Evolutionary conservation across 2,797 vertebrate genomes (phyloP), one percentile per base, ranked within the genome.

Genomic region (Acrossocheilus wenchowensis): DNA sequence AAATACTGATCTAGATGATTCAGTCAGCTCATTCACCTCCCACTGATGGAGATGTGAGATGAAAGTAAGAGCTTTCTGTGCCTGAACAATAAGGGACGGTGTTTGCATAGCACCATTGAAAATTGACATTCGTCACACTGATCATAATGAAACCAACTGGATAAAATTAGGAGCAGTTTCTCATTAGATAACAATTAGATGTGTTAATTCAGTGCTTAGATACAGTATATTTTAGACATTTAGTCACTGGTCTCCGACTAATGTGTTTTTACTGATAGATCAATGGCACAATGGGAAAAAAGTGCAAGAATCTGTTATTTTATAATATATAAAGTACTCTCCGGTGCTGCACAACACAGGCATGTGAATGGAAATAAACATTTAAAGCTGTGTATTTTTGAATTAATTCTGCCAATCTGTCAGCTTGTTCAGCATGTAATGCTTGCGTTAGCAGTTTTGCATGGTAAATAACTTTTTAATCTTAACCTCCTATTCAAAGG

Each of bases 241-340:
- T 43, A n/a, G 15, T 78, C 3, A 78, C 21, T 17, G 23, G 23
- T 26, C n/a, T 41, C 6, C 0, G 21, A n/a, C 23, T 78, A 75
- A 50, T 52, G 54, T 5, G 12, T 81, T 81, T 80, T 62, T 26
- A 52, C 10, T 82, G 82, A 87, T 85, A 83, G 36, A 66, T 17
- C 19, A 57, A 73, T 23, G 23, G 10, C 19, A 66, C 0, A 71
- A 68, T 34, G 23, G 3, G 0, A n/a, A 4, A 11, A 36, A 87
- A 79, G 69, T 43, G 74, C 80, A 64, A 83, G 83, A 26, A 26
- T 79, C 57, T 26, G 14, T 43, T 26, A 43, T 79, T 19, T 62
- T 10, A 43, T 62, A 7, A 88, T 81, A 88, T 78, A 86, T 84
- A 84, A 87, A 87, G 80, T 72, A 87, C 72, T 78, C 81, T 82